Base-by-base conservation (phyloP, 2,797 vertebrate genomes). In the Pseudotriccus pelzelni region DNA sequence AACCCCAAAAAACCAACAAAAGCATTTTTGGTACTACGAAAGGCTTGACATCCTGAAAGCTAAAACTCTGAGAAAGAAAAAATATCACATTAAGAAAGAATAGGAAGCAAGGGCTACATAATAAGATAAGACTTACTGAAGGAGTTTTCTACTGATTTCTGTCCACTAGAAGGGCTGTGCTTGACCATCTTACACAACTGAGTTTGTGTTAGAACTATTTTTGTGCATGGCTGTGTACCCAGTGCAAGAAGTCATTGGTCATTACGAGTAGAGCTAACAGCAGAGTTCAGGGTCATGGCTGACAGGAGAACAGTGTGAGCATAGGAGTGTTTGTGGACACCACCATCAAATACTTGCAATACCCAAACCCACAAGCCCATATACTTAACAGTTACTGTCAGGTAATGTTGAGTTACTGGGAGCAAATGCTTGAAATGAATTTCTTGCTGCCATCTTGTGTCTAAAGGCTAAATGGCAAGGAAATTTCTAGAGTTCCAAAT, bases 401-500 rank as follows among this genome's bases (percentile, higher is more conserved):
- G 94, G 41, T 93, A 87, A 44, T 0, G 7, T 68, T 39, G 60
- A 67, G 46, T 88, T 92, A 55, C 72, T 32, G 67, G 37, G 49
- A 95, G 43, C 39, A 80, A 83, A 76, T 34, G 36, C 55, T 78
- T 78, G 92, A 96, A 96, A 90, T 93, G 93, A 95, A 96, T 97
- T 96, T 96, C 89, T 89, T 97, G 94, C 96, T 97, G 97, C 97
- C 96, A 95, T 91, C 97, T 97, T 94, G 94, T 96, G 97, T 95
- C 95, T 93, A 86, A 96, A 95, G 90, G 44, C 50, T 94, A 96
- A 97, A 97, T 18, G 79, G 55, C 92, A 97, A 95, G 92, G 93
- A 95, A 94, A 91, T 96, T 94, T 95, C 94, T 95, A 84, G 88
- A 92, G 93, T 69, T 94, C 14, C 36, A 23, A 81, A 70, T 21